phyloP scores from a whole-genome alignment of 2,888 invertebrate species.

The Pogonocherus hispidulus region DNA sequence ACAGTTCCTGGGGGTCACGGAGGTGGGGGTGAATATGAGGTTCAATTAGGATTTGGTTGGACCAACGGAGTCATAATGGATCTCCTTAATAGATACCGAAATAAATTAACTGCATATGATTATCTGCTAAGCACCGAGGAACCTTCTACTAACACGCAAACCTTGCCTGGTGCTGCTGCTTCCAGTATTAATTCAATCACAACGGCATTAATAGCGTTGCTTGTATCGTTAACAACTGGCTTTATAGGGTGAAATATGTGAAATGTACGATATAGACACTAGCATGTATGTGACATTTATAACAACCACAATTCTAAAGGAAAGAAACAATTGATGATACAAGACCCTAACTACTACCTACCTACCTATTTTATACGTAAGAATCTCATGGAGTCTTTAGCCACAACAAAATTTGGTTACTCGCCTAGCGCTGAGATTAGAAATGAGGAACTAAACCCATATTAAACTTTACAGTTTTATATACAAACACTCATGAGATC shows the following conservation, averaged over 20 bases:
- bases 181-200: constrained; percentile 74
- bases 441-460: too few species aligned
- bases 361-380: too few species aligned
- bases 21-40: constrained; percentile 91
- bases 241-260: constrained; percentile 83
- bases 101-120: constrained; percentile 61
- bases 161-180: constrained; percentile 39
- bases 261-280: constrained; percentile 14
- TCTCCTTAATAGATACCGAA: constrained; percentile 80
- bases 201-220: constrained; percentile 75
- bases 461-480: too few species aligned
- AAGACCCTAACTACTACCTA: too few species aligned
- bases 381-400: too few species aligned
- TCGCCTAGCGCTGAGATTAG: too few species aligned
- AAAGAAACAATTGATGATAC: too few species aligned
- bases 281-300: constrained; percentile 29
- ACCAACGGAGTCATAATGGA: constrained; percentile 92
- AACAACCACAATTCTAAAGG: constrained; percentile 29
- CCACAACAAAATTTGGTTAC: too few species aligned
- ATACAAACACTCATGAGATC: too few species aligned
- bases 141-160: constrained; percentile 15
- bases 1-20: constrained; percentile 77
- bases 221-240: constrained; percentile 78
- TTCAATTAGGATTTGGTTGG: constrained; percentile 96
- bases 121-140: constrained; percentile 46